These are phyloP conservation scores for Venusia cambrica DNA, from an alignment of 2,888 invertebrate genomes.

Conservation along the genomic window DNA sequence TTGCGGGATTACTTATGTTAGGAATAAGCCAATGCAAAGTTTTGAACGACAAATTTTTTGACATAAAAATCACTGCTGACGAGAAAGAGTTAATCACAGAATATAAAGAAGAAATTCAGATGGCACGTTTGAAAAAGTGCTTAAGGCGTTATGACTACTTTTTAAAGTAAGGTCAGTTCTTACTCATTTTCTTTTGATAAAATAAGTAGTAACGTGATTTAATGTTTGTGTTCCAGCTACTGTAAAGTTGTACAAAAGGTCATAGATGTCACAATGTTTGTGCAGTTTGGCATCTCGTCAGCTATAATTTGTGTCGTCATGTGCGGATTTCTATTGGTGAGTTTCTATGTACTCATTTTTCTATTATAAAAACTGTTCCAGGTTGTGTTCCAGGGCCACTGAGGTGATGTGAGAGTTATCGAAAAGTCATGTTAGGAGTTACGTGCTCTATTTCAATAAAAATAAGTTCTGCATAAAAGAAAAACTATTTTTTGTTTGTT, in stretches of 20 bases:
- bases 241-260: slow-evolving; percentile 45
- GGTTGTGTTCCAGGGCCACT: no score
- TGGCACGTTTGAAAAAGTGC: slow-evolving; percentile 21
- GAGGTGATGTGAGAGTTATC: no score
- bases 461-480: no score
- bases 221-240: slow-evolving; percentile 45
- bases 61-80: slow-evolving; percentile 35
- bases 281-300: slow-evolving; percentile 54
- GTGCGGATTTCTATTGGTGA: slow-evolving; percentile 52
- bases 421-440: no score
- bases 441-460: no score
- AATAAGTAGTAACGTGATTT: neutral
- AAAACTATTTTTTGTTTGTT: no score
- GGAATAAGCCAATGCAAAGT: slow-evolving; percentile 51
- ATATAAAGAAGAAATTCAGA: slow-evolving; percentile 30
- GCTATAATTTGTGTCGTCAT: slow-evolving; percentile 55
- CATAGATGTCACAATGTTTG: slow-evolving; percentile 48
- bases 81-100: slow-evolving; percentile 27
- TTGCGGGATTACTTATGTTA: slow-evolving; percentile 50
- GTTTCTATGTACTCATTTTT: no score
- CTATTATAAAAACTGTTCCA: no score
- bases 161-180: slow-evolving; percentile 42
- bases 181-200: neutral
- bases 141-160: slow-evolving; percentile 51
- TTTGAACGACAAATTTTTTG: slow-evolving; percentile 45